phyloP scores from a whole-genome alignment of 2,797 vertebrate species.

The Xyrichtys novacula region DNA sequence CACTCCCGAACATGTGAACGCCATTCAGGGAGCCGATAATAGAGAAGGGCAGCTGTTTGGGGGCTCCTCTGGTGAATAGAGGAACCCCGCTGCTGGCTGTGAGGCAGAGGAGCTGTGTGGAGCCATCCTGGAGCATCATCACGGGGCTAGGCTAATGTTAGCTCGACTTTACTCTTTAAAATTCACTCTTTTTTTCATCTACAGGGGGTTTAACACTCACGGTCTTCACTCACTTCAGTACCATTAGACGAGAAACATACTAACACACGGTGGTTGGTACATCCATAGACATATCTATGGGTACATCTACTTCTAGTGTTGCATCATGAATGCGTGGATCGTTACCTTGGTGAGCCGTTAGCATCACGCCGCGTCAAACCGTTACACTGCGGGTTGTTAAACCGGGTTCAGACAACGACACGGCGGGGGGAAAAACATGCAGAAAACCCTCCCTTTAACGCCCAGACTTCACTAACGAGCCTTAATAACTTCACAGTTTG shows the following conservation, averaged over 20 bases:
- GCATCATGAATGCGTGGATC: slow-evolving; percentile 13
- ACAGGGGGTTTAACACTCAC: not conserved
- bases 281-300: too few species aligned
- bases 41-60: slow-evolving; percentile 90
- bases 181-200: not conserved
- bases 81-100: slow-evolving; percentile 92
- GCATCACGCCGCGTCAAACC: slow-evolving; percentile 24
- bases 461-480: not conserved
- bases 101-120: slow-evolving; percentile 90
- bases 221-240: slow-evolving; percentile 1
- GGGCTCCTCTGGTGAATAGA: slow-evolving; percentile 87
- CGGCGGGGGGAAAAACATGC: slow-evolving; percentile 8
- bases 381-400: not conserved
- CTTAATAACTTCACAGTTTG: not conserved
- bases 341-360: slow-evolving; percentile 22
- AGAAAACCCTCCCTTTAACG: not conserved
- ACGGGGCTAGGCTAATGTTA: not conserved
- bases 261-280: not conserved
- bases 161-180: not conserved
- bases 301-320: slow-evolving; percentile 11
- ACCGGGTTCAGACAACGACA: not conserved
- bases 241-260: not conserved
- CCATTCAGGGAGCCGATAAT: slow-evolving; percentile 93
- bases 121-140: slow-evolving; percentile 82
- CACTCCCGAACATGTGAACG: slow-evolving; percentile 95